Evolutionary conservation across 1,140 invertebrate species (phyloP).

Genomic region (Ceratosolen solmsi): DNA sequence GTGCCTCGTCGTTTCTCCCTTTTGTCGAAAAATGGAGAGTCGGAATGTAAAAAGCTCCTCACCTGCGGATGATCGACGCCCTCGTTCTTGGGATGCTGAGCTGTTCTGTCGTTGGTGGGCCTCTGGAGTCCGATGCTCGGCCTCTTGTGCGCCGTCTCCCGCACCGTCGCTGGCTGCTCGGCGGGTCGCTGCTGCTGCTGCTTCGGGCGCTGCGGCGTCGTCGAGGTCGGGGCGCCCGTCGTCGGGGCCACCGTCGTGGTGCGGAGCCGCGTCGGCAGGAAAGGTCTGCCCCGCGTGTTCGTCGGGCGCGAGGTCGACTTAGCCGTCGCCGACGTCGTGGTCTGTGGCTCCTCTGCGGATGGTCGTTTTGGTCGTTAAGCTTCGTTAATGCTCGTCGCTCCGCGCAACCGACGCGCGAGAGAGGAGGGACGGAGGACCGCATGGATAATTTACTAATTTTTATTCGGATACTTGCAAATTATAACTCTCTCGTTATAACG

Average conservation of each 20-base stretch:
- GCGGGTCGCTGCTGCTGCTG: background rate
- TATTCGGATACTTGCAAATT: no score
- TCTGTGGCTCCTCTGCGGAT: conserved; percentile 37
- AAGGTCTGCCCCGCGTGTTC: conserved; percentile 55
- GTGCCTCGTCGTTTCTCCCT: no score
- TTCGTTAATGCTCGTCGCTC: no score
- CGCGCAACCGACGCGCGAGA: no score
- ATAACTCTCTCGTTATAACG: no score
- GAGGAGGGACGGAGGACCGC: no score
- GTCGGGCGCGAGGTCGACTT: conserved; percentile 23
- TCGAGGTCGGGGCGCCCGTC: conserved; percentile 15
- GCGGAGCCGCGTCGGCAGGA: conserved; percentile 64
- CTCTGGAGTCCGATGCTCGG: conserved; percentile 64
- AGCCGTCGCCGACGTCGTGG: background rate
- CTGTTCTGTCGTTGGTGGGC: conserved; percentile 40
- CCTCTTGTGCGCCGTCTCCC: conserved; percentile 64
- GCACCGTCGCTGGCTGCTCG: conserved; percentile 66
- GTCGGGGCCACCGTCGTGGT: conserved; percentile 40
- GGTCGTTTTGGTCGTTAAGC: background rate
- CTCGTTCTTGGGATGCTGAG: conserved; percentile 47
- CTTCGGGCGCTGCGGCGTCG: background rate
- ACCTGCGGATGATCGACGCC: conserved; percentile 68
- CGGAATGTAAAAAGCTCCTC: no score
- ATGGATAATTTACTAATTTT: no score
- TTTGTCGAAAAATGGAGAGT: no score